These are phyloP conservation scores for Ammodytes dubius DNA, from an alignment of 2,113 vertebrate genomes.

Conservation along the genomic window DNA sequence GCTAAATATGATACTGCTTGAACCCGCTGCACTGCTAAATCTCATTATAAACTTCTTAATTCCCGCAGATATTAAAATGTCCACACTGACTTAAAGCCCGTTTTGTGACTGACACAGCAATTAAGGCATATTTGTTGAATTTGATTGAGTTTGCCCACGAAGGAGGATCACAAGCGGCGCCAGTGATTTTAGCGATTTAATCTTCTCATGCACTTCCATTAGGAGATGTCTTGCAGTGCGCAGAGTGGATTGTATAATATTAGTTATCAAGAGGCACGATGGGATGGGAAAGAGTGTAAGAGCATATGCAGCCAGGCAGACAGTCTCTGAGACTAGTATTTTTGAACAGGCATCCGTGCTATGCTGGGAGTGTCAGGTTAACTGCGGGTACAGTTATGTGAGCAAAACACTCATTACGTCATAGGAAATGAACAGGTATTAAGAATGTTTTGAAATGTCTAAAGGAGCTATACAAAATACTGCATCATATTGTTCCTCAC, in stretches of 20 bases:
- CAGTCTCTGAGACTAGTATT: conserved; percentile 51
- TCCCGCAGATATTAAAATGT: conserved; percentile 64
- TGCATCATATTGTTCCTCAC: background rate
- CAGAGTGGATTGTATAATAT: conserved; percentile 34
- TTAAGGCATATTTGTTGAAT: conserved; percentile 68
- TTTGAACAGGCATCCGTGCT: conserved; percentile 41
- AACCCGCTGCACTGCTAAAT: conserved; percentile 31
- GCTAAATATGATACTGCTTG: background rate
- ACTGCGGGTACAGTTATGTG: conserved; percentile 23
- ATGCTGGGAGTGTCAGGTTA: conserved; percentile 52
- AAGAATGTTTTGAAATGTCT: background rate
- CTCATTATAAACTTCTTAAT: conserved; percentile 61
- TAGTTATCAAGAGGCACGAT: conserved; percentile 46
- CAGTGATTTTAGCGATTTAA: conserved; percentile 60
- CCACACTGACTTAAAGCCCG: conserved; percentile 60
- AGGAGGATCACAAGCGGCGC: conserved; percentile 42
- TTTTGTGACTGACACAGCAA: conserved; percentile 64
- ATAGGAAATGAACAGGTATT: background rate
- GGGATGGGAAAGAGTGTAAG: conserved; percentile 40
- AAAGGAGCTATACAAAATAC: background rate
- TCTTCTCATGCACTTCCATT: conserved; percentile 52
- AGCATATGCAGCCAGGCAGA: conserved; percentile 44
- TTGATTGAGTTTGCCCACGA: conserved; percentile 59
- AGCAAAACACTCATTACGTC: conserved; percentile 20
- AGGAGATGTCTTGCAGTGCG: conserved; percentile 29